Conservation (phyloP, 2,113 vertebrate species). For the Misgurnus mizolepis region DNA sequence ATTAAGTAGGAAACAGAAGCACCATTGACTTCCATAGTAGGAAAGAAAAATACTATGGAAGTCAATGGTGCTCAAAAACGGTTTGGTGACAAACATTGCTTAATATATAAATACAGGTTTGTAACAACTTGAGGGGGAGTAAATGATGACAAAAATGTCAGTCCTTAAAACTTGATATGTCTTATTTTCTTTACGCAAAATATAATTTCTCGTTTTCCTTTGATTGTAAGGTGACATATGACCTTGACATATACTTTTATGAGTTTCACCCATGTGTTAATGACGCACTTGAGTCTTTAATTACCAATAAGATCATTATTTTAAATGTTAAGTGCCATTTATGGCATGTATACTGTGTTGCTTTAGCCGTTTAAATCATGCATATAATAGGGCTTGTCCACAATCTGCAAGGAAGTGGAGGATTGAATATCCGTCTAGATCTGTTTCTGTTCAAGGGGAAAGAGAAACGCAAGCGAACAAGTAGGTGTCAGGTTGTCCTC, state of each 20-base stretch:
- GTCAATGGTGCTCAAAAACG: too few relatives aligned
- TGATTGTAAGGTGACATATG: neutral
- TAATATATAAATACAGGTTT: too few relatives aligned
- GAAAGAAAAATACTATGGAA: too few relatives aligned
- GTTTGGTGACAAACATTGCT: too few relatives aligned
- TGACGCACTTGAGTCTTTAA: neutral
- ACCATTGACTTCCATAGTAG: too few relatives aligned
- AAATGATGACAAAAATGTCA: too few relatives aligned
- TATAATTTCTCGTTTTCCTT: neutral
- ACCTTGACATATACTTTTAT: neutral
- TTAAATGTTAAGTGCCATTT: neutral
- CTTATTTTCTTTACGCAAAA: neutral
- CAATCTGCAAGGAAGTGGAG: conserved; percentile 6
- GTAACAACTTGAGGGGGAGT: too few relatives aligned
- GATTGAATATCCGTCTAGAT: conserved; percentile 42
- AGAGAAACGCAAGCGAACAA: conserved; percentile 36
- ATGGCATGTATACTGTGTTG: neutral
- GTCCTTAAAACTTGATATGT: too few relatives aligned
- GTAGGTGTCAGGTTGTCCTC: conserved; percentile 54
- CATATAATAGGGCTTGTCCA: conserved; percentile 9
- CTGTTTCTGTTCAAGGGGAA: conserved; percentile 29
- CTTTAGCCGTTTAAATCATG: conserved; percentile 32
- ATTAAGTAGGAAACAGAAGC: too few relatives aligned
- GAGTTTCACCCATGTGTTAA: neutral
- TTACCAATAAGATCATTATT: neutral